Conservation (phyloP, 2,888 invertebrate species). For the Lomographa bimaculata region DNA sequence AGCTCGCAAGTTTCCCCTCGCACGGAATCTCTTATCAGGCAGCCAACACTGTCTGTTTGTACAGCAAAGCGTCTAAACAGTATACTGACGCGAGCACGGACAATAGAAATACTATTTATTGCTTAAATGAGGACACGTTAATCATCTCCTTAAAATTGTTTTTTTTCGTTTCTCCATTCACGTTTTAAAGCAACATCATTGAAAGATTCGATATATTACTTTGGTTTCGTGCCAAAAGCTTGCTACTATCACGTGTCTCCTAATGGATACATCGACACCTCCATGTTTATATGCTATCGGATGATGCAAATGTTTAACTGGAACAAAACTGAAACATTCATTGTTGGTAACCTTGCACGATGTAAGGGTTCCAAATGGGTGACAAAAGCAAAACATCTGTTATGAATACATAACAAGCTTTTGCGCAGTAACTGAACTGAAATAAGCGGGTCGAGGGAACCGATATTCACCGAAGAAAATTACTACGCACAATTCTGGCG, state of each 20-base stretch:
- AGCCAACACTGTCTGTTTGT: constrained; percentile 57
- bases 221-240: constrained; percentile 52
- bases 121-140: constrained; percentile 45
- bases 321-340: constrained; percentile 5
- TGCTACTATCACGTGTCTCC: constrained; percentile 36
- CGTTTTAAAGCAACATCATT: constrained; percentile 19
- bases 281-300: constrained; percentile 36
- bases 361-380: constrained; percentile 3
- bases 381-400: constrained; percentile 11
- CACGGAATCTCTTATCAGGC: constrained; percentile 53
- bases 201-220: constrained; percentile 24
- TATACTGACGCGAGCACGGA: constrained; percentile 51
- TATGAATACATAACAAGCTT: constrained; percentile 17
- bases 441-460: constrained; percentile 13
- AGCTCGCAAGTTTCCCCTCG: constrained; percentile 39
- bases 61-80: constrained; percentile 54
- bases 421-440: constrained; percentile 8
- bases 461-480: constrained; percentile 8
- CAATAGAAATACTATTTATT: constrained; percentile 49
- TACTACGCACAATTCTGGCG: constrained; percentile 1
- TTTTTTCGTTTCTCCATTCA: constrained; percentile 24
- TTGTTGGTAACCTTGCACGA: constrained; percentile 8
- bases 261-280: constrained; percentile 42
- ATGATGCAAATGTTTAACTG: constrained; percentile 27
- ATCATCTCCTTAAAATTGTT: constrained; percentile 29